A percentile compares a stretch with the other conserved stretches of the same genome.
phyloP scores from a whole-genome alignment of 1,140 invertebrate species.

The Cyclargus thomasi region DNA sequence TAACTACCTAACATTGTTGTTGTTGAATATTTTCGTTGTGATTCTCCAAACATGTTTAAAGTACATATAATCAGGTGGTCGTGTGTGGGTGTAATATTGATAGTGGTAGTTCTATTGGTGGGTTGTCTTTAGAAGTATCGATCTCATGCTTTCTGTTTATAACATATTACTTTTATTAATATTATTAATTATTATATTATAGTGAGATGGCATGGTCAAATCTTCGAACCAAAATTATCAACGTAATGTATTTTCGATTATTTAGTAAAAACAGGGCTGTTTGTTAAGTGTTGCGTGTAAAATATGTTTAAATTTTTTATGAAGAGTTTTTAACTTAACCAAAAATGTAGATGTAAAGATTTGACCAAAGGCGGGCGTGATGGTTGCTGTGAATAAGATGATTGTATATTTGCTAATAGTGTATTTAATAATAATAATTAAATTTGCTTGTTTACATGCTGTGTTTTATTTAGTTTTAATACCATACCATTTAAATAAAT shows the following conservation, averaged over 20 bases:
- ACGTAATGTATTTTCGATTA: slow-evolving; percentile 20
- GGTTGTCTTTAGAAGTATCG: slow-evolving; percentile 35
- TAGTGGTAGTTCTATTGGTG: slow-evolving; percentile 32
- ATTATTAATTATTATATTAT: slow-evolving; percentile 28
- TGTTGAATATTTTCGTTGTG: too few species aligned
- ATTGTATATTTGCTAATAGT: slow-evolving; percentile 48
- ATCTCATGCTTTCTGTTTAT: slow-evolving; percentile 37
- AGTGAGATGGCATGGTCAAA: slow-evolving; percentile 26
- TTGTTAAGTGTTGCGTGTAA: slow-evolving; percentile 10
- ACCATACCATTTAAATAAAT: too few species aligned
- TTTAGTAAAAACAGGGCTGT: slow-evolving; percentile 17
- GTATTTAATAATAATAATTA: slow-evolving; percentile 39
- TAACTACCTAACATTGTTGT: too few species aligned
- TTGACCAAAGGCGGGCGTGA: slow-evolving; percentile 29
- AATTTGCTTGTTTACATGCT: slow-evolving; percentile 52
- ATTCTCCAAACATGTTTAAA: too few species aligned
- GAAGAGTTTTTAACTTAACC: slow-evolving; percentile 14
- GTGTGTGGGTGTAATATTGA: slow-evolving; percentile 16
- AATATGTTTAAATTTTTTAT: slow-evolving; percentile 21
- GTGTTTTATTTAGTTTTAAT: slow-evolving; percentile 30
- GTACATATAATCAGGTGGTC: background rate
- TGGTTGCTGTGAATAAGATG: slow-evolving; percentile 36
- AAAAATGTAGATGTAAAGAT: slow-evolving; percentile 27
- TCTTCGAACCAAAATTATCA: slow-evolving; percentile 20
- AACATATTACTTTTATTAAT: slow-evolving; percentile 31